Evolutionary conservation across 2,888 invertebrate genomes (phyloP).

Genomic region (Eristalis arbustorum): DNA sequence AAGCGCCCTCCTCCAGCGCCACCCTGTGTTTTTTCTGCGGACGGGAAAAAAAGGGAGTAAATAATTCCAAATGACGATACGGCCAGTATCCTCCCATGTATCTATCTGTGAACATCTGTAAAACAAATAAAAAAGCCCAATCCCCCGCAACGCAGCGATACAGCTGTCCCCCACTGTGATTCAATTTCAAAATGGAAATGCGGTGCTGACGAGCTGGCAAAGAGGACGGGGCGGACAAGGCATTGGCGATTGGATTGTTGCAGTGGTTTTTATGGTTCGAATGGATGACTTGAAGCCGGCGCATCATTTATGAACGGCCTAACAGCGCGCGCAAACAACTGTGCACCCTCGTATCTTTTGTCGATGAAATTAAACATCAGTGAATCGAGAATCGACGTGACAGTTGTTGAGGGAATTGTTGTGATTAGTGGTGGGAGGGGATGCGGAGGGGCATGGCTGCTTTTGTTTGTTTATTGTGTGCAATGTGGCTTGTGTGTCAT

Average conservation of each 20-base stretch:
- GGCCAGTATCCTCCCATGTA: too few relatives aligned
- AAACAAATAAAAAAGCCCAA: not conserved
- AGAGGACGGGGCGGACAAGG: not conserved
- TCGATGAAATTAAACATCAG: not conserved
- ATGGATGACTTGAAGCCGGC: not conserved
- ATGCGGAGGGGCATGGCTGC: not conserved
- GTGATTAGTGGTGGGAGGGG: too few relatives aligned
- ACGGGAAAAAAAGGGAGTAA: too few relatives aligned
- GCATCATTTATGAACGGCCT: not conserved
- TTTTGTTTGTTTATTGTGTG: not conserved
- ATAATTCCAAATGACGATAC: too few relatives aligned
- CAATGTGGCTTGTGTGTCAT: not conserved
- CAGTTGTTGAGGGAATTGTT: not conserved
- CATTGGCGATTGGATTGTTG: conserved; percentile 19
- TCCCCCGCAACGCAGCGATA: conserved; percentile 7
- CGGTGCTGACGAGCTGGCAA: not conserved
- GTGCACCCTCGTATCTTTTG: conserved; percentile 17
- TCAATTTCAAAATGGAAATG: conserved; percentile 33
- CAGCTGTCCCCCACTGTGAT: conserved; percentile 43
- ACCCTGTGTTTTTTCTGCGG: not conserved
- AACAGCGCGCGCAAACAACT: conserved; percentile 22
- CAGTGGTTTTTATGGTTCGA: not conserved
- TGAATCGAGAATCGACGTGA: not conserved
- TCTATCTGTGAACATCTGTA: not conserved
- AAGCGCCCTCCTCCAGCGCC: too few relatives aligned